These are phyloP conservation scores for Trididemnum miniatum DNA, from an alignment of 23 tunicate genomes.

Conservation along the genomic window DNA sequence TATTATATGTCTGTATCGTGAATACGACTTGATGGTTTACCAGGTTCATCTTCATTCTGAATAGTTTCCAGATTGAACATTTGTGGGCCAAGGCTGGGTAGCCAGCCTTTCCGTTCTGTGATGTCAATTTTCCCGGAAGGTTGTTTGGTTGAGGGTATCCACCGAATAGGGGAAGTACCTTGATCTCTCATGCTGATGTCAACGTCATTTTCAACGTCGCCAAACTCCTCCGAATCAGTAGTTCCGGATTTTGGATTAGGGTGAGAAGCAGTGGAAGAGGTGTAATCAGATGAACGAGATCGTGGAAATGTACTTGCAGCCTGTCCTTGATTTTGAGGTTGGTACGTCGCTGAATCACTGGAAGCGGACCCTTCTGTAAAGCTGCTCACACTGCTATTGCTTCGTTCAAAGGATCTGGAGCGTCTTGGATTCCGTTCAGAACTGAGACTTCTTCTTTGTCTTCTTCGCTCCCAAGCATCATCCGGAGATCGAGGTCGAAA, in stretches of 20 bases:
- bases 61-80: constrained; percentile 65
- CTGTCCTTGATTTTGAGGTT: not conserved
- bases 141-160: constrained; percentile 41
- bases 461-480: constrained; percentile 23
- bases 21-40: too few species aligned
- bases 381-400: constrained; percentile 38
- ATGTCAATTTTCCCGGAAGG: constrained; percentile 58
- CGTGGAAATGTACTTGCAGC: not conserved
- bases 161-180: constrained; percentile 88
- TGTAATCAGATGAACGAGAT: too few species aligned
- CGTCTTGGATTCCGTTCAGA: not conserved
- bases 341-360: not conserved
- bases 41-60: not conserved
- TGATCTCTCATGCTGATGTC: constrained; percentile 14
- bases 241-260: constrained; percentile 4
- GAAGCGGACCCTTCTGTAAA: not conserved
- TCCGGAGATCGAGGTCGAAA: constrained; percentile 11
- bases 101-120: constrained; percentile 78
- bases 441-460: constrained; percentile 15
- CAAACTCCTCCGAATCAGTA: constrained; percentile 1
- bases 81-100: constrained; percentile 89
- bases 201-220: constrained; percentile 17
- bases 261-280: not conserved
- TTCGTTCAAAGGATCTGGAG: not conserved
- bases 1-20: too few species aligned